Evolutionary conservation across 2,113 vertebrate species (phyloP).

Genomic region (Phycodurus eques): DNA sequence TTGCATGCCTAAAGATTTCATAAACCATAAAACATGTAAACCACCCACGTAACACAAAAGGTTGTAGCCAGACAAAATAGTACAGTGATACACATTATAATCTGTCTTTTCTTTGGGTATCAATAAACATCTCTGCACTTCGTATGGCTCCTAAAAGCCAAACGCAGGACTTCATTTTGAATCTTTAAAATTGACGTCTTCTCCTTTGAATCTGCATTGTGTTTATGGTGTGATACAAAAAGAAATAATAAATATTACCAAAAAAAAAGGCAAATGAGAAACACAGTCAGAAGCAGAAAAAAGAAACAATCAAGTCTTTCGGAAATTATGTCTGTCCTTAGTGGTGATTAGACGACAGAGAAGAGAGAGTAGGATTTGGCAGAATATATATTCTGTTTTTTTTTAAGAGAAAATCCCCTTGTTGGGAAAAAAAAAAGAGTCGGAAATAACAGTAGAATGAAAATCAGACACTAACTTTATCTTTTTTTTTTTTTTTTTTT

Average conservation of each 20-base stretch:
- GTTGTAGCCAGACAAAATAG: no score
- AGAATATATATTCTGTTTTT: constrained; percentile 34
- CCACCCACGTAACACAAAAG: no score
- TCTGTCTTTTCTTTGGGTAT: no score
- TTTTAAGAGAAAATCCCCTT: constrained; percentile 37
- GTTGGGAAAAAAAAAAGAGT: constrained; percentile 15
- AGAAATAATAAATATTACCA: background rate
- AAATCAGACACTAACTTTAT: constrained; percentile 31
- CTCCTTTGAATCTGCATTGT: constrained; percentile 21
- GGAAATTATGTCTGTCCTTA: constrained; percentile 62
- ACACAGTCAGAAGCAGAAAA: constrained; percentile 10
- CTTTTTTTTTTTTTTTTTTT: constrained; percentile 20
- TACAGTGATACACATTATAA: no score
- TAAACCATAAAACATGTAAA: background rate
- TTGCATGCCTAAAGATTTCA: background rate
- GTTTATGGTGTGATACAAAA: constrained; percentile 32
- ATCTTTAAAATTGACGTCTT: constrained; percentile 23
- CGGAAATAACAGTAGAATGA: constrained; percentile 25
- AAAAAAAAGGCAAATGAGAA: constrained; percentile 8
- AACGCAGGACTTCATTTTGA: constrained; percentile 48
- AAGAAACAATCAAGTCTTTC: constrained; percentile 27
- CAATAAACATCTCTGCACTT: no score
- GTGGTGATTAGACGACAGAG: constrained; percentile 50
- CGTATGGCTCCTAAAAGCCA: background rate
- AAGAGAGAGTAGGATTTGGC: constrained; percentile 47